These are phyloP conservation scores for Pseudorasbora parva DNA, from an alignment of 2,113 vertebrate species.

Conservation along the genomic window DNA sequence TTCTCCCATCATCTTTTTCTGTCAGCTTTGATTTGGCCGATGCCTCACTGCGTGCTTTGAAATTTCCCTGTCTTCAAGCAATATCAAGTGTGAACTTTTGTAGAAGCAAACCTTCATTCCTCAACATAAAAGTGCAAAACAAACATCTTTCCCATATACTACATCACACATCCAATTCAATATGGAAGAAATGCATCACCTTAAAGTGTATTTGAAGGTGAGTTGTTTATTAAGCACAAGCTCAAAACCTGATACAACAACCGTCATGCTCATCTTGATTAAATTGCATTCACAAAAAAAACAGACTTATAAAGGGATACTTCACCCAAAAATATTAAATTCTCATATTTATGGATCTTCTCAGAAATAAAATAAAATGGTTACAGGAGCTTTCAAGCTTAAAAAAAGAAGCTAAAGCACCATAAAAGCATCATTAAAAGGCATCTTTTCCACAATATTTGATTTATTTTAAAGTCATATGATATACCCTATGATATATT, in stretches of 20 bases:
- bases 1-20: background rate
- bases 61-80: slow-evolving; percentile 23
- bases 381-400: background rate
- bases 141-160: background rate
- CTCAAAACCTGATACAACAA: background rate
- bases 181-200: slow-evolving; percentile 31
- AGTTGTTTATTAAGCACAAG: background rate
- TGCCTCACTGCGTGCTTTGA: slow-evolving; percentile 23
- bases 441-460: background rate
- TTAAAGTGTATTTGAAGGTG: slow-evolving; percentile 1
- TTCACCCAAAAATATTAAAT: too few relatives aligned
- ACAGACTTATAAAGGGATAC: background rate
- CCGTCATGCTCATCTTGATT: background rate
- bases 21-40: slow-evolving; percentile 24
- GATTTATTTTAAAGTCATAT: background rate
- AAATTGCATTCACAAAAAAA: background rate
- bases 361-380: background rate
- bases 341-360: background rate
- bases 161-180: slow-evolving; percentile 3
- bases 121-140: background rate
- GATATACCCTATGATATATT: background rate
- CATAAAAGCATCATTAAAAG: background rate
- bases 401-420: background rate
- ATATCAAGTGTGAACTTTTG: slow-evolving; percentile 16
- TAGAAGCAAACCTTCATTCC: background rate